Conservation (phyloP, 2,113 vertebrate species). For the Epinephelus lanceolatus region DNA sequence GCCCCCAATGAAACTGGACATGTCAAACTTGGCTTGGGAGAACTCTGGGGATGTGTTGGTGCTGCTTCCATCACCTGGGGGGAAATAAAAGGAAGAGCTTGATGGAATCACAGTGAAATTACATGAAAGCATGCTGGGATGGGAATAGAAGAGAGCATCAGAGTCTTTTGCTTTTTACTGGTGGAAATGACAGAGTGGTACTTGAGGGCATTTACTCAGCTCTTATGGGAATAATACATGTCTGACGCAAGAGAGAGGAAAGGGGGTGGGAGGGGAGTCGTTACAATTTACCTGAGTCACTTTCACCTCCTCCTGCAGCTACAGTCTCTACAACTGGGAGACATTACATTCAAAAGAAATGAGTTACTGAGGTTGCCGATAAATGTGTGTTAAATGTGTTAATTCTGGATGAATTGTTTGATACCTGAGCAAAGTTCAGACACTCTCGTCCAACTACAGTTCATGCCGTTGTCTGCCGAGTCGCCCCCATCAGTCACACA, state of each 20-base stretch:
- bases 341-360: constrained; percentile 20
- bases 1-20: constrained; percentile 94
- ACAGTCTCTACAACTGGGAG: constrained; percentile 69
- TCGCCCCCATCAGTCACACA: constrained; percentile 63
- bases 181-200: background rate
- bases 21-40: constrained; percentile 89
- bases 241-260: constrained; percentile 44
- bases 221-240: constrained; percentile 41
- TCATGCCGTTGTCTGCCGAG: constrained; percentile 39
- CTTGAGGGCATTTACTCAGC: constrained; percentile 48
- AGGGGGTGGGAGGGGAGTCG: background rate
- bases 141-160: background rate
- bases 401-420: background rate
- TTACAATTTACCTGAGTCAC: constrained; percentile 71
- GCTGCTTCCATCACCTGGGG: constrained; percentile 54
- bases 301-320: constrained; percentile 53
- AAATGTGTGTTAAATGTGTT: background rate
- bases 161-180: background rate
- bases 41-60: constrained; percentile 73
- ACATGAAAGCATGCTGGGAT: background rate
- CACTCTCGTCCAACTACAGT: constrained; percentile 77
- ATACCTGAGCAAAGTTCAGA: constrained; percentile 77
- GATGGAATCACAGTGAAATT: constrained; percentile 1
- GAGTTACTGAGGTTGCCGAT: constrained; percentile 1
- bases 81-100: constrained; percentile 18